Base-by-base conservation (phyloP, 2,113 vertebrate genomes). In the Genyomyrus donnyi region DNA sequence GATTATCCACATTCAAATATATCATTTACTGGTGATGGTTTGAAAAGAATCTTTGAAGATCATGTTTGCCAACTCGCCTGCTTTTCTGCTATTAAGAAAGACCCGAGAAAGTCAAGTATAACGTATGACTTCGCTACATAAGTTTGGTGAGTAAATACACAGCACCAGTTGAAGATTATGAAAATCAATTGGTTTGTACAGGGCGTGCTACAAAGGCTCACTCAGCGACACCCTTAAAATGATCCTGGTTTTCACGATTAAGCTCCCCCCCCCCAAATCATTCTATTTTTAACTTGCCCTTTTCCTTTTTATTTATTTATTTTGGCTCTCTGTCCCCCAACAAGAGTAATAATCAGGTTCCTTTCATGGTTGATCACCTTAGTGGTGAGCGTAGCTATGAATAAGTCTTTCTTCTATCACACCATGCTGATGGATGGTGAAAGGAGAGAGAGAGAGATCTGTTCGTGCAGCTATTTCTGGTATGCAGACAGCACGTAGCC, bases 261-360 rank as follows among this genome's bases (percentile, higher is more conserved):
- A 90, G 90, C 1, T 13, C 83, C 90, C 92, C 90, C 90, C 89
- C 90, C 70, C 90, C 89, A 46, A 91, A 94, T 88, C 50, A 21
- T 48, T 90, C 70, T 88, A 66, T 49, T 85, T 88, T 90, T 83
- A 39, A 66, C 87, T 52, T 31, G 48, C 88, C 92, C 91, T 90
- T 94, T 93, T 92, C 91, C 92, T 95, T 90, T 89, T 91, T 93
- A 93, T 93, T 89, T 93, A 92, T 39, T 45, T 52, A 50, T 58
- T 86, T 91, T 91, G 92, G 95, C 80, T 85, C 39, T 48, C 39
- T 85, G 46, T 42, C 35, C 74, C 74, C 74, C 39, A 80, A 94
- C 95, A 94, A 92, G 90, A 91, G 91, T 90, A 62, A 85, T 95
- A 94, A 95, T 95, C 93, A 92, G 90, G 91, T 93, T 93, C 91